Evolutionary conservation across 1,140 invertebrate species (phyloP).

Genomic region (Lasaia peninsularis): DNA sequence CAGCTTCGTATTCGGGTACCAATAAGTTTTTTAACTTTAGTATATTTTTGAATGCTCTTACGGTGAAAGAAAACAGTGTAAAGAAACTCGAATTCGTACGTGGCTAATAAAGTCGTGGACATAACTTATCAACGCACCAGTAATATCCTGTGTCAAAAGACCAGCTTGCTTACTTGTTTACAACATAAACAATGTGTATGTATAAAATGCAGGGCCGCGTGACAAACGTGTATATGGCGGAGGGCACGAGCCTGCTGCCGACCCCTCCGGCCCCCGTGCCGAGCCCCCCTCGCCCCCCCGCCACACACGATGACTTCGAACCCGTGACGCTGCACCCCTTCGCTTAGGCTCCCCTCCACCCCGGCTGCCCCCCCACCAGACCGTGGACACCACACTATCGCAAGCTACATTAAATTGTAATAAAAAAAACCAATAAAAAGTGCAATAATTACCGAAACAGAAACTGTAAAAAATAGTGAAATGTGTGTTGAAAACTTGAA

Average conservation of each 20-base stretch:
- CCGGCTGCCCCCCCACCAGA: constrained; percentile 9
- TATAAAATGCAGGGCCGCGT: constrained; percentile 70
- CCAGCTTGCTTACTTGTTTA: background rate
- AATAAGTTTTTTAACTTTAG: too few relatives aligned
- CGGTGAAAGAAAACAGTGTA: too few relatives aligned
- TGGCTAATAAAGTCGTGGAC: too few relatives aligned
- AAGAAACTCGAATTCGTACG: too few relatives aligned
- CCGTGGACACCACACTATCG: background rate
- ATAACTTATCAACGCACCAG: background rate
- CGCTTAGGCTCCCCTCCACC: constrained; percentile 45
- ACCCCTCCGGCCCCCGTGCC: constrained; percentile 75
- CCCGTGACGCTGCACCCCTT: constrained; percentile 72
- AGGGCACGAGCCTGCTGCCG: constrained; percentile 77
- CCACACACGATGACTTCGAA: constrained; percentile 77
- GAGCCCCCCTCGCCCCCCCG: constrained; percentile 58
- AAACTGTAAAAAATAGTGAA: background rate
- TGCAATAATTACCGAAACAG: too few relatives aligned
- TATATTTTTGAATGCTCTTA: too few relatives aligned
- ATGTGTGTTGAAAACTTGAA: too few relatives aligned
- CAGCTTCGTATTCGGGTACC: too few relatives aligned
- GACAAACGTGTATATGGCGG: constrained; percentile 77
- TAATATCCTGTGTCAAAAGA: background rate
- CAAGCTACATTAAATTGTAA: too few relatives aligned
- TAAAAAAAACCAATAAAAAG: too few relatives aligned
- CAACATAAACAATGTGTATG: background rate